These are phyloP conservation scores for Flexamia atlantica DNA, from an alignment of 2,888 invertebrate genomes.

Conservation along the genomic window DNA sequence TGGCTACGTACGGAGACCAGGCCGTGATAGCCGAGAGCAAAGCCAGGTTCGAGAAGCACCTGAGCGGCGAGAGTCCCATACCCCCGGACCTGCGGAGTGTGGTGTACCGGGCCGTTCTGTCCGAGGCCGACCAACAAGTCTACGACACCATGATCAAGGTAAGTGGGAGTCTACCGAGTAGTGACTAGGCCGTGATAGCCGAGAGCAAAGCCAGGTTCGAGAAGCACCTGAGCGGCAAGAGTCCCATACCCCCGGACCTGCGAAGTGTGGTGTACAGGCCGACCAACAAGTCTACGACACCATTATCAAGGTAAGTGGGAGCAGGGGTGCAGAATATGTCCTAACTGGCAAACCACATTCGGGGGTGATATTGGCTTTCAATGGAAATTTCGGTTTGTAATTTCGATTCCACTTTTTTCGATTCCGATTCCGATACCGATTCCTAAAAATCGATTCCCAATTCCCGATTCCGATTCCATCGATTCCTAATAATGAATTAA, in stretches of 20 bases:
- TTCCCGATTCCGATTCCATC: too few species aligned
- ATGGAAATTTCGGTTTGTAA: too few species aligned
- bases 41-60: conserved; percentile 81
- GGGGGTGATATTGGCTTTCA: too few species aligned
- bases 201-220: conserved; percentile 85
- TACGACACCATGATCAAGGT: conserved; percentile 87
- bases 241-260: conserved; percentile 88
- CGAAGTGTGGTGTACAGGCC: conserved; percentile 90
- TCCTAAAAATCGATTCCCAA: too few species aligned
- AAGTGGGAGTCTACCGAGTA: too few species aligned
- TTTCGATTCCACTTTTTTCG: too few species aligned
- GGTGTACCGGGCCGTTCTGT: conserved; percentile 91
- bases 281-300: conserved; percentile 84
- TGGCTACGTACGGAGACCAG: conserved; percentile 90
- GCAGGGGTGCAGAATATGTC: too few species aligned
- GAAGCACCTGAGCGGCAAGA: conserved; percentile 81
- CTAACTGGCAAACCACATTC: too few species aligned
- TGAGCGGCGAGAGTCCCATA: conserved; percentile 79
- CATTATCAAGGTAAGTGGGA: conserved; percentile 83
- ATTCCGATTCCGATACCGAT: too few species aligned
- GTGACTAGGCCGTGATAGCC: conserved; percentile 83
- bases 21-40: conserved; percentile 88
- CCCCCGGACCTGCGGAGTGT: conserved; percentile 93
- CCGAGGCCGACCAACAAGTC: conserved; percentile 83
- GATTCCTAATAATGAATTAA: too few species aligned